Evolutionary conservation across 2,113 vertebrate species (phyloP).

Genomic region (Chelonoidis abingdonii): DNA sequence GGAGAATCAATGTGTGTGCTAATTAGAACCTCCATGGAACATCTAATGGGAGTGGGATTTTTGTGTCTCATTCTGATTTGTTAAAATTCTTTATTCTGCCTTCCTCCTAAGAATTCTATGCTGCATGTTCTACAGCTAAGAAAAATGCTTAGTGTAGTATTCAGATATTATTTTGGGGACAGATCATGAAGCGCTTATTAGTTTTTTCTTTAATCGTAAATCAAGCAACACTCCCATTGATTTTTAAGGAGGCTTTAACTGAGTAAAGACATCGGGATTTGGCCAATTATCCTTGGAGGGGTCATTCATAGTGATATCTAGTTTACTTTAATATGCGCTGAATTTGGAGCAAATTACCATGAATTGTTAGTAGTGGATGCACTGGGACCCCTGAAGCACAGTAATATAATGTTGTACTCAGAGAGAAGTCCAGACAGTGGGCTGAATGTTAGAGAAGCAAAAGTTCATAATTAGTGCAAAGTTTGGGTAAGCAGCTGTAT

Average conservation of each 20-base stretch:
- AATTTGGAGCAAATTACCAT: neutral
- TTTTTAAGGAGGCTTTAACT: neutral
- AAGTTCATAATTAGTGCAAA: neutral
- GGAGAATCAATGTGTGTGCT: constrained; percentile 49
- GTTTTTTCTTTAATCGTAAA: neutral
- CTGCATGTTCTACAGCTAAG: neutral
- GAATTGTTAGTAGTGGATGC: neutral
- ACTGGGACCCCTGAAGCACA: neutral
- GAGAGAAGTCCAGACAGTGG: neutral
- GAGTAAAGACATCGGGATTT: neutral
- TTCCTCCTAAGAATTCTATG: neutral
- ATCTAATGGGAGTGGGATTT: constrained; percentile 23
- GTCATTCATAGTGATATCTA: neutral
- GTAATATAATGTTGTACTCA: neutral
- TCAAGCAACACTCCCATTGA: neutral
- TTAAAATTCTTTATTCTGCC: neutral
- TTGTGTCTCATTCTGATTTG: neutral
- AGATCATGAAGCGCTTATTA: neutral
- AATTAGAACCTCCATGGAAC: constrained; percentile 53
- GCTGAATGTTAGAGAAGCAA: neutral
- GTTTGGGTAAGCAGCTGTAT: neutral
- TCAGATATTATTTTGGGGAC: neutral
- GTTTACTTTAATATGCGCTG: neutral
- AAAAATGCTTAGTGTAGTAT: neutral
- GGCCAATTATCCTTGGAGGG: neutral